Percentiles rank a stretch among this genome's conserved stretches.
Conservation (phyloP, 2,888 invertebrate genomes). For the Chymomyza procnemis region DNA sequence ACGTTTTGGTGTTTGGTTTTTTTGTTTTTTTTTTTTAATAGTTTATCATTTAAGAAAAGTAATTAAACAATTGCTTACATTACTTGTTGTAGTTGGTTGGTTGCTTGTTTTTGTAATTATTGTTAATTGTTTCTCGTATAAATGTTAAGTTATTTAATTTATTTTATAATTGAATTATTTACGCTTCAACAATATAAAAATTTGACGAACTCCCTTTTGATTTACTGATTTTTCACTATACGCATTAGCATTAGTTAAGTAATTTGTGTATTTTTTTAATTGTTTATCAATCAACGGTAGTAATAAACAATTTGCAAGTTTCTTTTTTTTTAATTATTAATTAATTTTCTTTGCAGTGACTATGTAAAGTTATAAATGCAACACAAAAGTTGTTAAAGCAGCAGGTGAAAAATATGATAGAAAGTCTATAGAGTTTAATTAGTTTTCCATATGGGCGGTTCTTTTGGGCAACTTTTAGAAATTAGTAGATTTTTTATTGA, state of each 20-base stretch:
- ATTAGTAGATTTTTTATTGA: no score
- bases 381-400: slow-evolving; percentile 30
- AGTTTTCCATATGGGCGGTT: not conserved
- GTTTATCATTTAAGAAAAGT: slow-evolving; percentile 51
- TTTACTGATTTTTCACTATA: slow-evolving; percentile 44
- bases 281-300: slow-evolving; percentile 37
- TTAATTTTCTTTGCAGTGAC: slow-evolving; percentile 30
- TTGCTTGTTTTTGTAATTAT: slow-evolving; percentile 16
- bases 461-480: no score
- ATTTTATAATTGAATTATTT: slow-evolving; percentile 15
- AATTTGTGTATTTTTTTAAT: slow-evolving; percentile 54
- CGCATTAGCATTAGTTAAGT: slow-evolving; percentile 65
- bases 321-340: no score
- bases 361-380: slow-evolving; percentile 48
- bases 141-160: slow-evolving; percentile 38
- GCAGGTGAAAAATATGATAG: not conserved
- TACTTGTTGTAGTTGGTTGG: slow-evolving; percentile 39
- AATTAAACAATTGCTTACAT: slow-evolving; percentile 67
- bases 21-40: slow-evolving; percentile 37
- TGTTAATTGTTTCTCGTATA: slow-evolving; percentile 43
- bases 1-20: slow-evolving; percentile 40
- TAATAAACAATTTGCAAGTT: not conserved
- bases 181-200: slow-evolving; percentile 58
- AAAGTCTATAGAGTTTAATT: not conserved
- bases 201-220: slow-evolving; percentile 50